Evolutionary conservation across 2,113 vertebrate genomes (phyloP).

Genomic region (Ceyx margarethae): DNA sequence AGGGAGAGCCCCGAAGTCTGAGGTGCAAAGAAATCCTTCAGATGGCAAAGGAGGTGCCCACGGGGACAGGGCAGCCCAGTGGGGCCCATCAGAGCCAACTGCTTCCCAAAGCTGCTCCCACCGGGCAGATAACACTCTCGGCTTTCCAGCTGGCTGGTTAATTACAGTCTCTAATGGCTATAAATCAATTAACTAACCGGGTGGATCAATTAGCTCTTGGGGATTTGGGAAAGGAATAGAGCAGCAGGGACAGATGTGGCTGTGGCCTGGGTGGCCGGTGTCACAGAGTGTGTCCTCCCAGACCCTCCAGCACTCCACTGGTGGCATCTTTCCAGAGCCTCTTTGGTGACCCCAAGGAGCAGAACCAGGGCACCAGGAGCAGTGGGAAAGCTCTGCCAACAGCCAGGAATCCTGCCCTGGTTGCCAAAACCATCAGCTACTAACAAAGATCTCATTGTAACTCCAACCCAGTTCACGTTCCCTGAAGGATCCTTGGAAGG

Average conservation of each 20-base stretch:
- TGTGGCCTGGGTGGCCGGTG: fast-evolving
- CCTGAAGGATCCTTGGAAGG: not conserved
- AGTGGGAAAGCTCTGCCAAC: not conserved
- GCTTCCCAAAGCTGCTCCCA: not conserved
- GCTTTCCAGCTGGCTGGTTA: not conserved
- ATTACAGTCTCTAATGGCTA: not conserved
- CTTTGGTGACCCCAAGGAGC: not conserved
- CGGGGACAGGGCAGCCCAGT: fast-evolving
- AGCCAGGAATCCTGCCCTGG: not conserved
- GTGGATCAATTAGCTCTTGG: not conserved
- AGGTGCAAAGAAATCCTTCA: not conserved
- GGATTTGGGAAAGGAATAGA: not conserved
- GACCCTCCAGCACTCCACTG: fast-evolving
- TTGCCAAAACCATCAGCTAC: not conserved
- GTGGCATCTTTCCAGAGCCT: not conserved
- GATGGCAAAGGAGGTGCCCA: fast-evolving
- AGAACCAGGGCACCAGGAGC: not conserved
- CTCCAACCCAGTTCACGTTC: not conserved
- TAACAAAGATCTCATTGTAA: not conserved
- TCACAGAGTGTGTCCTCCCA: fast-evolving
- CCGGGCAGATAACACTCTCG: not conserved
- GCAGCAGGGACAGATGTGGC: not conserved
- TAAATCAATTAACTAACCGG: not conserved
- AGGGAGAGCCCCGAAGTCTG: not conserved
- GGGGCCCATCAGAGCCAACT: fast-evolving